These are phyloP conservation scores for Anisognathus igniventris DNA, from an alignment of 2,797 vertebrate genomes.

Conservation along the genomic window DNA sequence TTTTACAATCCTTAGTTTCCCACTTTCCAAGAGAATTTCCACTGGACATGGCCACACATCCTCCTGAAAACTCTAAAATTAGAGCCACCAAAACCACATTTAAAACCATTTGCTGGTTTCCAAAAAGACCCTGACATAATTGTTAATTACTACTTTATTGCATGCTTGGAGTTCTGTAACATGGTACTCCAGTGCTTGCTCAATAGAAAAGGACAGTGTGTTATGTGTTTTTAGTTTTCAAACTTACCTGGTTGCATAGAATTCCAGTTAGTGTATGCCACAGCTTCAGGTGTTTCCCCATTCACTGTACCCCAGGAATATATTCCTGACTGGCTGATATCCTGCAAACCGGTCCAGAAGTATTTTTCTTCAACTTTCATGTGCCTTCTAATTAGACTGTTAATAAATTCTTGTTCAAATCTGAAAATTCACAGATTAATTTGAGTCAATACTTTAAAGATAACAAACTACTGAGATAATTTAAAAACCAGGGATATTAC, in stretches of 20 bases:
- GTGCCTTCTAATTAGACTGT: slow-evolving; percentile 81
- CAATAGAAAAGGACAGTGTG: neutral
- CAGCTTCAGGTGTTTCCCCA: slow-evolving; percentile 37
- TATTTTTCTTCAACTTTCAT: slow-evolving; percentile 71
- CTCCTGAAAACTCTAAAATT: slow-evolving; percentile 75
- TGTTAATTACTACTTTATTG: neutral
- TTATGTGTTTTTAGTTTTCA: neutral
- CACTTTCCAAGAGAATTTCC: slow-evolving; percentile 83
- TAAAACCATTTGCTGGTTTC: neutral
- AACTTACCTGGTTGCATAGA: slow-evolving; percentile 80
- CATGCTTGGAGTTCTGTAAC: neutral
- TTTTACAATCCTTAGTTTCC: slow-evolving; percentile 85
- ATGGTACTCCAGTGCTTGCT: neutral
- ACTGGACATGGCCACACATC: slow-evolving; percentile 86
- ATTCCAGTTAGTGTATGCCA: slow-evolving; percentile 89
- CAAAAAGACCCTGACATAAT: neutral
- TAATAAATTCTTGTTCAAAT: slow-evolving; percentile 95
- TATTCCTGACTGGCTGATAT: slow-evolving; percentile 78
- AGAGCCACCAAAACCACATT: slow-evolving; percentile 6
- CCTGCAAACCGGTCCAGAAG: slow-evolving; percentile 91
- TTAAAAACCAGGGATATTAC: neutral
- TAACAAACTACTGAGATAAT: neutral
- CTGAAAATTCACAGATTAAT: slow-evolving; percentile 70
- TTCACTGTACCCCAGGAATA: slow-evolving; percentile 83
- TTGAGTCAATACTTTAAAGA: neutral